Conservation (phyloP, 2,888 invertebrate genomes). For the Drosophila anomelani region DNA sequence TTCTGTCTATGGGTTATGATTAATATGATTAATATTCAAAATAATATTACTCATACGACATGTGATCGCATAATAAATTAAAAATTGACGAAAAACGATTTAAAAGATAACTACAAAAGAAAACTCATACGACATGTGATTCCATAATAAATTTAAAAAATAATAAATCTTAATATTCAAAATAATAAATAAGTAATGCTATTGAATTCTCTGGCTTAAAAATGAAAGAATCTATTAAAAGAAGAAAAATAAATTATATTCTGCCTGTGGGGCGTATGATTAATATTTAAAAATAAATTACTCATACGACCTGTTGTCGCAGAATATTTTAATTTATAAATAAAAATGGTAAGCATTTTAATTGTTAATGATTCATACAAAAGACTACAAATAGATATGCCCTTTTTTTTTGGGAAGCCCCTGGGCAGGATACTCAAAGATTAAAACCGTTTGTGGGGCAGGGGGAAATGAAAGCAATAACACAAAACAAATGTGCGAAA, state of each 20-base stretch:
- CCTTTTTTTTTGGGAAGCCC: neutral
- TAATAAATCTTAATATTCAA: too few species aligned
- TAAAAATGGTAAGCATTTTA: neutral
- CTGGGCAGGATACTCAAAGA: neutral
- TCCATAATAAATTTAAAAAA: neutral
- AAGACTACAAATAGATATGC: neutral
- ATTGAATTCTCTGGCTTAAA: too few species aligned
- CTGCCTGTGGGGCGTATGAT: neutral
- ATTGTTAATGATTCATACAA: neutral
- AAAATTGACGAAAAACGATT: neutral
- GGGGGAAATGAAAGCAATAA: conserved; percentile 23
- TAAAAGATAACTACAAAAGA: too few species aligned
- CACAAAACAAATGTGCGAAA: conserved; percentile 37
- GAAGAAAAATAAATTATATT: too few species aligned
- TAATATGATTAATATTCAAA: neutral
- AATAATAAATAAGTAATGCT: neutral
- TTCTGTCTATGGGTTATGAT: neutral
- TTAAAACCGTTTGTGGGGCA: neutral
- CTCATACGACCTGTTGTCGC: neutral
- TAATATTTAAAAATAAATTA: neutral
- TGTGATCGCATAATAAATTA: neutral
- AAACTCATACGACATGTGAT: neutral
- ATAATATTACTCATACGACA: neutral
- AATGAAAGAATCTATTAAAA: too few species aligned
- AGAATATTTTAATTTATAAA: neutral